These are phyloP conservation scores for Netelia fuscicornis DNA, from an alignment of 2,888 invertebrate genomes.

Conservation along the genomic window DNA sequence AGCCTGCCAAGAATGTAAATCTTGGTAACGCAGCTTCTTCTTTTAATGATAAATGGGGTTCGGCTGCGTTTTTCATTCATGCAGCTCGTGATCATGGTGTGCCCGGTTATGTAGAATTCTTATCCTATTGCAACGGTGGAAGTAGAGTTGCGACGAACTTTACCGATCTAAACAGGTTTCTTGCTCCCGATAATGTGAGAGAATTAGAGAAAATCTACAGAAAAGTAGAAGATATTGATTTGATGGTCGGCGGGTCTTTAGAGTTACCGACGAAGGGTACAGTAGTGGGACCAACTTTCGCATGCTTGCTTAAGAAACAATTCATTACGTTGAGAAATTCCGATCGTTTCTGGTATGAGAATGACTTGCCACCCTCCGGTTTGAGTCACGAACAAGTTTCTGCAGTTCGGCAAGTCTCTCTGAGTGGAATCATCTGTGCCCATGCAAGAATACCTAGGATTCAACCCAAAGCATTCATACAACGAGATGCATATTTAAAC, in stretches of 20 bases:
- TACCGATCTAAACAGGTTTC: conserved; percentile 74
- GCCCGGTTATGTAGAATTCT: conserved; percentile 89
- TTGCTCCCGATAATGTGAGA: conserved; percentile 72
- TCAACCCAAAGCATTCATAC: conserved; percentile 95
- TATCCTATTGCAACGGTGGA: conserved; percentile 86
- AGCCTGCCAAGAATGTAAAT: conserved; percentile 88
- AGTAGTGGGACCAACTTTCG: conserved; percentile 94
- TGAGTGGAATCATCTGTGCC: conserved; percentile 93
- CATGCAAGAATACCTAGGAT: conserved; percentile 89
- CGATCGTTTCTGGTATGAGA: conserved; percentile 98
- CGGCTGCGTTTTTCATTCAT: conserved; percentile 86
- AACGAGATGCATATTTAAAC: conserved; percentile 94
- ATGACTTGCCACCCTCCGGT: conserved; percentile 95
- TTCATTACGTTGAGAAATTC: conserved; percentile 93
- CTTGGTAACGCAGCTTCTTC: conserved; percentile 84
- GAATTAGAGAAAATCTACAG: conserved; percentile 83
- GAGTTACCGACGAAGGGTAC: conserved; percentile 93
- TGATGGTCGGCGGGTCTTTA: conserved; percentile 93
- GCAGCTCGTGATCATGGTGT: conserved; percentile 93
- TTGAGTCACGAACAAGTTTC: conserved; percentile 91
- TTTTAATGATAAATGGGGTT: conserved; percentile 81
- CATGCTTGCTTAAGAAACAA: conserved; percentile 94
- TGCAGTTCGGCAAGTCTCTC: conserved; percentile 92
- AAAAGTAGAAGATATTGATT: conserved; percentile 92
- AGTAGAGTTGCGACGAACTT: conserved; percentile 70